Evolutionary conservation across 2,113 vertebrate genomes (phyloP), one percentile per base, ranked within the genome.

Genomic region (Artemisiospiza belli): DNA sequence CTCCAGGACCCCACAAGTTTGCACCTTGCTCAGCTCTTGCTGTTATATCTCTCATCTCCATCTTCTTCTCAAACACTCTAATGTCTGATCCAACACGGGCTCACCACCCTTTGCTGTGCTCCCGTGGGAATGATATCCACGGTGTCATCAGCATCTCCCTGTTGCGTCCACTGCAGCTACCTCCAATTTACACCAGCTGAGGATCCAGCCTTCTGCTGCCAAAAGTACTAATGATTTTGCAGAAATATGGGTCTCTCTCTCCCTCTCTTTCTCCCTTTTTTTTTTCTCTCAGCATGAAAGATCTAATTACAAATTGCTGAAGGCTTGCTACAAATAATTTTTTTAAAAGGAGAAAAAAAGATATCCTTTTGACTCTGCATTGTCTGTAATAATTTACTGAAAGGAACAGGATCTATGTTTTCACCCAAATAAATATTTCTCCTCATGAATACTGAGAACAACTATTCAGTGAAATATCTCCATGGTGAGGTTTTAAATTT

Each of bases 241-340:
- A 91, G 82, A 93, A 94, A 95, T 88, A 77, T 61, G 72, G 72
- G 55, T 83, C 41, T 90, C 37, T 64, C 41, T 58, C 51, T 41
- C 39, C 4, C 25, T 20, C 37, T 66, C 8, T 61, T 27, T 76
- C 23, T 55, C 4, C 35, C 77, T 67, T 80, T 49, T 27, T 87
- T 83, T 75, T 72, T 35, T 4, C 43, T 83, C 72, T 79, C 82
- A 90, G 75, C 72, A 68, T 86, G 93, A 92, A 88, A 88, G 59
- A 88, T 83, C 85, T 97, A 95, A 96, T 96, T 97, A 93, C 90
- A 93, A 95, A 96, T 88, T 90, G 92, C 93, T 95, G 83, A 95
- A 85, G 87, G 87, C 87, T 91, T 92, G 16, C 44, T 80, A 70
- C 54, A 90, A 96, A 92, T 82, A 92, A 52, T 39, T 49, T 41